Percentiles rank a stretch among this genome's conserved stretches.
These are phyloP conservation scores for Muscicapa striata DNA, from an alignment of 2,797 vertebrate genomes.

Conservation along the genomic window DNA sequence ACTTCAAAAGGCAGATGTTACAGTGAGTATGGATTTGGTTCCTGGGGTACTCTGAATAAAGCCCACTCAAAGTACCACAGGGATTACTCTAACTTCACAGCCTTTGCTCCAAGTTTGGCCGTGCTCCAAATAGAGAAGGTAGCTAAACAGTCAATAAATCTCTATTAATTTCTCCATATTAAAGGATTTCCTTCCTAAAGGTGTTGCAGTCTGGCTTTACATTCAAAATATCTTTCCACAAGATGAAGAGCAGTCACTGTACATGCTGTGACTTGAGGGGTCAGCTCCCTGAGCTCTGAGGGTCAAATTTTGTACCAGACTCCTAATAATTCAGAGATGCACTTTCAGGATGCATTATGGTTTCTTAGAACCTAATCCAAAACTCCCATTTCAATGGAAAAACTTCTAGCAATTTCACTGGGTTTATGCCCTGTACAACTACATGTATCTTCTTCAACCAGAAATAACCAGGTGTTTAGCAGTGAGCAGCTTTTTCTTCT, in stretches of 20 bases:
- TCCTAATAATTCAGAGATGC: not conserved
- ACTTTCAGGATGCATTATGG: not conserved
- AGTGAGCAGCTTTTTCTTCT: not conserved
- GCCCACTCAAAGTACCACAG: not conserved
- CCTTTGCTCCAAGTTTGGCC: not conserved
- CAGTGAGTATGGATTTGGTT: not conserved
- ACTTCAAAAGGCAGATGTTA: not conserved
- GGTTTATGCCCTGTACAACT: not conserved
- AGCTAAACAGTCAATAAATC: not conserved
- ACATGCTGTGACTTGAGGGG: not conserved
- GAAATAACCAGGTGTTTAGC: not conserved
- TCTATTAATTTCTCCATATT: not conserved
- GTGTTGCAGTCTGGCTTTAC: not conserved
- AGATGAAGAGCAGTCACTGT: not conserved
- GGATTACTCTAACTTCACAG: not conserved
- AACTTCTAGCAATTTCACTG: not conserved
- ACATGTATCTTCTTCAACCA: not conserved
- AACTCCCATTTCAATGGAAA: not conserved
- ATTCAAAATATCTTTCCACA: not conserved
- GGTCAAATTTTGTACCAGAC: not conserved
- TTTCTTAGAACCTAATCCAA: not conserved
- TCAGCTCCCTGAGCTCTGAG: not conserved
- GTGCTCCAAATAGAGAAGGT: not conserved
- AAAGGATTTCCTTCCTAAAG: not conserved
- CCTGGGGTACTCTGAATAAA: not conserved